Evolutionary conservation across 1,140 invertebrate genomes (phyloP).

Genomic region (Doryteuthis pealeii): DNA sequence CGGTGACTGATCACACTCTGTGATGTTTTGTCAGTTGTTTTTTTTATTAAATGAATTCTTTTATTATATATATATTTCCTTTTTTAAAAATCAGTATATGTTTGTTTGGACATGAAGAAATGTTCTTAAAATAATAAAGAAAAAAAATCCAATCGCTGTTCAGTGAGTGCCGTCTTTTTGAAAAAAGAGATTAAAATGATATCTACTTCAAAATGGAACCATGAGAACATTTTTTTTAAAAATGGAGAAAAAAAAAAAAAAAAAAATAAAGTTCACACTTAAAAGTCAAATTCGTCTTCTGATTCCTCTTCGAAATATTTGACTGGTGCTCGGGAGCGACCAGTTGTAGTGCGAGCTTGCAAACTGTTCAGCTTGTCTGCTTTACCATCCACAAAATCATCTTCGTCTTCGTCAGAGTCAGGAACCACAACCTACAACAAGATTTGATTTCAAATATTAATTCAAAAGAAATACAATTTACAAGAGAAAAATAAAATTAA

Average conservation of each 20-base stretch:
- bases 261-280: neutral
- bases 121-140: too few species aligned
- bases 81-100: too few species aligned
- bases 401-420: slow-evolving; percentile 38
- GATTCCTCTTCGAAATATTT: slow-evolving; percentile 45
- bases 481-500: neutral
- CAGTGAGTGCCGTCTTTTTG: too few species aligned
- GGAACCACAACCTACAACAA: neutral
- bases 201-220: too few species aligned
- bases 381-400: slow-evolving; percentile 23
- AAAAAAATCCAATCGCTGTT: too few species aligned
- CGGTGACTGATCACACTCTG: too few species aligned
- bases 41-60: too few species aligned
- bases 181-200: too few species aligned
- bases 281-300: neutral
- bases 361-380: slow-evolving; percentile 13
- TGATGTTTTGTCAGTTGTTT: too few species aligned
- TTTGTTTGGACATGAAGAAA: too few species aligned
- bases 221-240: too few species aligned
- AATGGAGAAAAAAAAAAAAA: neutral
- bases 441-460: slow-evolving; percentile 31
- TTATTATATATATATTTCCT: too few species aligned
- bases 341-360: slow-evolving; percentile 35
- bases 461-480: slow-evolving; percentile 6
- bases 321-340: slow-evolving; percentile 44